Percentiles rank a stretch among this genome's conserved stretches.
Conservation (phyloP, 1,140 invertebrate species). For the Ladona fulva region DNA sequence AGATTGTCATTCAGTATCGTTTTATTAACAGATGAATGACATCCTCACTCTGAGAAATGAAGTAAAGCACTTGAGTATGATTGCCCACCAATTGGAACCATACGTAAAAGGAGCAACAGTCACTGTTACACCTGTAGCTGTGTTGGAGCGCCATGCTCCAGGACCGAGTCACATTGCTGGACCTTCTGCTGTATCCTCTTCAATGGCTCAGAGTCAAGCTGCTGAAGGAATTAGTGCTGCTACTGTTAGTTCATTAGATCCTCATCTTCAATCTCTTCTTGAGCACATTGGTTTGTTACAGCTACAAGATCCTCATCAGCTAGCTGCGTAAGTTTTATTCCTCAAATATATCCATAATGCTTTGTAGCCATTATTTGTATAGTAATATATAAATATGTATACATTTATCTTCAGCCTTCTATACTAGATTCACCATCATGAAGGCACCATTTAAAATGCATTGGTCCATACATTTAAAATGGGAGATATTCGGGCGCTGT, state of each 20-base stretch:
- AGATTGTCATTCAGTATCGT: too few species aligned
- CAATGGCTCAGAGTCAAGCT: not conserved
- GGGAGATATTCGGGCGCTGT: too few species aligned
- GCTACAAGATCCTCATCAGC: constrained; percentile 17
- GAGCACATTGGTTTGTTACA: constrained; percentile 46
- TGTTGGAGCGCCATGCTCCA: not conserved
- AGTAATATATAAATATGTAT: too few species aligned
- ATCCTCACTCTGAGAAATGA: constrained; percentile 52
- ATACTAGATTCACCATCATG: too few species aligned
- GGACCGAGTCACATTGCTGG: not conserved
- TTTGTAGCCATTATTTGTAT: too few species aligned
- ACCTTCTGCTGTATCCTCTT: not conserved
- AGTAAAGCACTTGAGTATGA: constrained; percentile 52
- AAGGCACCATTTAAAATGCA: too few species aligned
- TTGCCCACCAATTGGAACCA: constrained; percentile 53
- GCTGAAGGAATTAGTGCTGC: constrained; percentile 29
- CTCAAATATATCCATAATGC: too few species aligned
- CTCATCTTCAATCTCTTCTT: constrained; percentile 43
- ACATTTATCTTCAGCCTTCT: too few species aligned
- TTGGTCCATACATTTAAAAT: too few species aligned
- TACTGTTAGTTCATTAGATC: constrained; percentile 28
- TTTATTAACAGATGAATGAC: constrained; percentile 50
- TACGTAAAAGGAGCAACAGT: constrained; percentile 49
- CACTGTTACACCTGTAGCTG: constrained; percentile 22
- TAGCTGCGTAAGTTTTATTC: constrained; percentile 11